Percentiles rank a stretch among this genome's conserved stretches.
Evolutionary conservation across 2,113 vertebrate species (phyloP).

Genomic region (Odontesthes bonariensis): DNA sequence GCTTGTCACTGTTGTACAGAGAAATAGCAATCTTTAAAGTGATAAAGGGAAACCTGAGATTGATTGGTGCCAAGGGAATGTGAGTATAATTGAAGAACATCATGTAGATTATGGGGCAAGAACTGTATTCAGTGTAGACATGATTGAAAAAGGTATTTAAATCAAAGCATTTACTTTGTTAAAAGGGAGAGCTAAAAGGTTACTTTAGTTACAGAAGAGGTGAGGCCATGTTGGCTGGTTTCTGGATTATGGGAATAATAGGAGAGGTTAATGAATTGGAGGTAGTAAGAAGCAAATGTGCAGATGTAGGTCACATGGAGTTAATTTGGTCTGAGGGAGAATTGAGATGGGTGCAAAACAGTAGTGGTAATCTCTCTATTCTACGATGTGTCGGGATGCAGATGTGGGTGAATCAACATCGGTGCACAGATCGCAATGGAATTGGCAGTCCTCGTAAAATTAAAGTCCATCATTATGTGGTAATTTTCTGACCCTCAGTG

Average conservation of each 20-base stretch:
- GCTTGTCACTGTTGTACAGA: slow-evolving; percentile 37
- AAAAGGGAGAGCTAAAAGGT: slow-evolving; percentile 29
- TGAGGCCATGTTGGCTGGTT: neutral
- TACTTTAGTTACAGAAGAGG: slow-evolving; percentile 11
- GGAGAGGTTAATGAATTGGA: neutral
- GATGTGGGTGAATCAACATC: neutral
- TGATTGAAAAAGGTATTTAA: slow-evolving; percentile 70
- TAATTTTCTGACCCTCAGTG: no score
- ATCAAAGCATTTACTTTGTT: slow-evolving; percentile 55
- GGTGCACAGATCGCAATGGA: no score
- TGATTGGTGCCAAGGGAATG: slow-evolving; percentile 58
- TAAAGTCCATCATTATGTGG: no score
- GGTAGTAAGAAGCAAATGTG: neutral
- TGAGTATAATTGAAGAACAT: slow-evolving; percentile 65
- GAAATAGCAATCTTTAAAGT: slow-evolving; percentile 23
- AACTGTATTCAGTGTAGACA: slow-evolving; percentile 53
- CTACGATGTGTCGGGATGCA: neutral
- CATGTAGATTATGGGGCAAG: slow-evolving; percentile 50
- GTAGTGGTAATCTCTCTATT: neutral
- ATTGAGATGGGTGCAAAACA: neutral
- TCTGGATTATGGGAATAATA: slow-evolving; percentile 2
- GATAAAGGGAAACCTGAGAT: slow-evolving; percentile 55
- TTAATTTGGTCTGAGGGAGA: slow-evolving; percentile 1
- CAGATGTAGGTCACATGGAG: neutral
- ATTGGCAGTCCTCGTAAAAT: no score